Evolutionary conservation across 2,113 vertebrate species (phyloP).

Genomic region (Planiliza haematocheilus): DNA sequence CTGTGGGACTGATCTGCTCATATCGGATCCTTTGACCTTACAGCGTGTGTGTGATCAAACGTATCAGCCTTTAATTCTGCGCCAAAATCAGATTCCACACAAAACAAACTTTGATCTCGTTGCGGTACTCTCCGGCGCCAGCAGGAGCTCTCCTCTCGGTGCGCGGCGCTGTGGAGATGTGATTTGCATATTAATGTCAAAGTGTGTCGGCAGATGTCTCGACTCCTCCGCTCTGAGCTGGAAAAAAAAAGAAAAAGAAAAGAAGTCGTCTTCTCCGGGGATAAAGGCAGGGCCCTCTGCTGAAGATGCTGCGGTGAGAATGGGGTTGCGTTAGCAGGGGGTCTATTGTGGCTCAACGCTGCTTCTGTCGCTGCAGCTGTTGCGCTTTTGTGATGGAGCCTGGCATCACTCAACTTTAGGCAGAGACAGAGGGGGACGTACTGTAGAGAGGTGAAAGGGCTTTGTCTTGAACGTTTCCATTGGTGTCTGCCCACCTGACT

Average conservation of each 20-base stretch:
- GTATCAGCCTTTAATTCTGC: slow-evolving; percentile 30
- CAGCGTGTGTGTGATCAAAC: background rate
- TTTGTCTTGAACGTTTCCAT: background rate
- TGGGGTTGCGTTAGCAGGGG: slow-evolving; percentile 78
- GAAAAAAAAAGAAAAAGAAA: background rate
- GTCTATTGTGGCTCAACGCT: slow-evolving; percentile 78
- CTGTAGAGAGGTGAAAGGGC: background rate
- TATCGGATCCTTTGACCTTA: background rate
- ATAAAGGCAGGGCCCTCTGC: slow-evolving; percentile 67
- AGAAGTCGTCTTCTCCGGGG: slow-evolving; percentile 66
- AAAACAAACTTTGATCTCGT: slow-evolving; percentile 79
- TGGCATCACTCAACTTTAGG: slow-evolving; percentile 50
- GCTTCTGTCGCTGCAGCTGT: slow-evolving; percentile 83
- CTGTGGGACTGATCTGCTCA: background rate
- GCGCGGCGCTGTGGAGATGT: slow-evolving; percentile 69
- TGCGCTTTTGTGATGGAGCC: slow-evolving; percentile 76
- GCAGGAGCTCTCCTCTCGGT: slow-evolving; percentile 45
- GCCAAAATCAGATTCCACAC: slow-evolving; percentile 46
- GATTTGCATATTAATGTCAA: slow-evolving; percentile 92
- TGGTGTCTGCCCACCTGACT: background rate
- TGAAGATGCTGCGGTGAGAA: slow-evolving; percentile 71
- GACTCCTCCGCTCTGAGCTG: slow-evolving; percentile 79
- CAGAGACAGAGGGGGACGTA: background rate
- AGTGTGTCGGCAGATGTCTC: slow-evolving; percentile 89
- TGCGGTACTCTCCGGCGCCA: slow-evolving; percentile 50